phyloP scores from a whole-genome alignment of 2,113 vertebrate species.

The Salvator merianae region DNA sequence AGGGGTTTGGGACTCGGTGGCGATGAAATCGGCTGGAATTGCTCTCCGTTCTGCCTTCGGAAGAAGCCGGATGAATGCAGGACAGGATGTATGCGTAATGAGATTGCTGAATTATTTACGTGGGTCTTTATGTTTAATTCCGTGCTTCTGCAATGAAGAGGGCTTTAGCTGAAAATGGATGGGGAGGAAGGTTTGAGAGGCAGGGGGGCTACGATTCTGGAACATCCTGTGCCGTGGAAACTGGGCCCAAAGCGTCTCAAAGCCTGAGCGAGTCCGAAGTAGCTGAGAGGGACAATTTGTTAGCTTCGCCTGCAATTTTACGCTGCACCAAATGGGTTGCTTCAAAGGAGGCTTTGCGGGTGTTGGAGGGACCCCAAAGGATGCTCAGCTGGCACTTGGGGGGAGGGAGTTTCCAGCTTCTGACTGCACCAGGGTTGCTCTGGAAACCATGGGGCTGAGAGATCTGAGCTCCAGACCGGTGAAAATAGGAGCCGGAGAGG shows the following conservation, averaged over 20 bases:
- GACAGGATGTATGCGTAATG: slow-evolving; percentile 12
- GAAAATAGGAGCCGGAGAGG: too few species aligned
- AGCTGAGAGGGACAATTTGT: neutral
- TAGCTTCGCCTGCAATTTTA: too few species aligned
- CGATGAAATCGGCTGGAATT: neutral
- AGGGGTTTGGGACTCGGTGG: neutral
- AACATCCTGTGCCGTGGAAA: too few species aligned
- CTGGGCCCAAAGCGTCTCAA: neutral
- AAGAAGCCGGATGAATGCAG: neutral
- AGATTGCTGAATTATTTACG: slow-evolving; percentile 41
- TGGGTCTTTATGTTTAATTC: slow-evolving; percentile 15
- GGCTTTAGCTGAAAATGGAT: neutral
- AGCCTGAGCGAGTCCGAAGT: neutral
- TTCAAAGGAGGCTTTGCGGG: too few species aligned
- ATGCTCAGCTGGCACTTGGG: too few species aligned
- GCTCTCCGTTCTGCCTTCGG: neutral
- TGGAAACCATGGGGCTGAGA: too few species aligned
- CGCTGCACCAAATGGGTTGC: too few species aligned
- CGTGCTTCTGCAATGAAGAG: neutral
- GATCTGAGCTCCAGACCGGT: too few species aligned
- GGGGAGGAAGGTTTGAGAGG: neutral
- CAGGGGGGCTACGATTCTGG: neutral
- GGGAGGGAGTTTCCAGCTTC: too few species aligned
- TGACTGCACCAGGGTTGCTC: too few species aligned
- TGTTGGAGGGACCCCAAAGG: too few species aligned